Conservation (phyloP, 1,140 invertebrate species). For the Lepeophtheirus salmonis region DNA sequence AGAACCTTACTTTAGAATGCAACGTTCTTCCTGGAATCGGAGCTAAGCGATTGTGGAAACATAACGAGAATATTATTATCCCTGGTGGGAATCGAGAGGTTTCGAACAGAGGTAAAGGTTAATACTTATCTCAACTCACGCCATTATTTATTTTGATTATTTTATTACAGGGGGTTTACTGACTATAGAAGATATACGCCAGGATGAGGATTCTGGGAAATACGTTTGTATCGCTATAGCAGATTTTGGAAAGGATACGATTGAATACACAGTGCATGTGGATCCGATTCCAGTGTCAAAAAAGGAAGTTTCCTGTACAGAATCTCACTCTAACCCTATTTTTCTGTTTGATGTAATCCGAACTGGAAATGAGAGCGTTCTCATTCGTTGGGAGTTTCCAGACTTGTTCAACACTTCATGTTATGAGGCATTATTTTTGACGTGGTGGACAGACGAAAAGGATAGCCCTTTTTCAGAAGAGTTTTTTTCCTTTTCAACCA, state of each 20-base stretch:
- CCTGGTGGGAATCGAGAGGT: not conserved
- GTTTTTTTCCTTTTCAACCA: not conserved
- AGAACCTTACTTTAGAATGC: slow-evolving; percentile 12
- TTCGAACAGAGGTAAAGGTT: not conserved
- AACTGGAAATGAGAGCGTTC: not conserved
- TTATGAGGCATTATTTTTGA: not conserved
- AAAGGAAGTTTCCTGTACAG: not conserved
- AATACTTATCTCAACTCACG: not conserved
- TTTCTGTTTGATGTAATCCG: not conserved
- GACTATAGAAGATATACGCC: not conserved
- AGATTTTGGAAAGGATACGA: slow-evolving; percentile 8
- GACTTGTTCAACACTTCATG: not conserved
- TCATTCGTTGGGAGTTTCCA: not conserved
- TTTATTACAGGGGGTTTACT: not conserved
- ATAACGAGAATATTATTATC: slow-evolving; percentile 6
- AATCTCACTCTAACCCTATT: not conserved
- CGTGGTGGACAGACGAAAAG: not conserved
- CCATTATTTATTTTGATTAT: not conserved
- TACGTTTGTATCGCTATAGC: slow-evolving; percentile 9
- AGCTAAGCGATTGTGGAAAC: slow-evolving; percentile 13
- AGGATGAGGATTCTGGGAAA: slow-evolving; percentile 10
- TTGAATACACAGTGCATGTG: not conserved
- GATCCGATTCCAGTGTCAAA: not conserved
- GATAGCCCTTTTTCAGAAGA: not conserved
- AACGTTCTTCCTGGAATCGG: not conserved